Evolutionary conservation across 2,888 invertebrate species (phyloP), one percentile per base, ranked within the genome.

Genomic region (Lottia scabra): DNA sequence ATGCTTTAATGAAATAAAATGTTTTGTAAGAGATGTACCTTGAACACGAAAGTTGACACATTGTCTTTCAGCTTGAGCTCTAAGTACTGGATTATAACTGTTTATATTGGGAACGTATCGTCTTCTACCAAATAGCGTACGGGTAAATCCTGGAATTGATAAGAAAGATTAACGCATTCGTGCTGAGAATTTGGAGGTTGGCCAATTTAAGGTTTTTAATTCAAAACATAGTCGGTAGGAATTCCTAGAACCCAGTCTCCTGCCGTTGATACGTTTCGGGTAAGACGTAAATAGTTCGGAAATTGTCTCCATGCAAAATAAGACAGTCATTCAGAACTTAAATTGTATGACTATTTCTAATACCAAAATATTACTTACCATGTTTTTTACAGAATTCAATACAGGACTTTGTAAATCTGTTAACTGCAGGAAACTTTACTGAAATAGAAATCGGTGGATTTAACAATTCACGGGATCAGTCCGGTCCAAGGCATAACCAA

Each of bases 31-130:
- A n/a, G 12, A 15, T 8, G 10, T 71, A 87, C 87, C 87, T 80
- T 87, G 87, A 8, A 87, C 82, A 81, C 86, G 83, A 78, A 87
- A 87, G 78, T 87, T 87, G 63, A 87, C 85, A 72, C 87, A 86
- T 67, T 87, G 87, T 68, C 87, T 80, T 68, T 84, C 85, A 27
- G 87, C 85, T 74, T 87, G 85, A 12, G 87, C 82, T 68, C 86
- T 78, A 27, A 85, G 63, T 6, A 73, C 72, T 38, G 78, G 76
- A 26, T 81, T 77, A 2, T 67, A 68, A 68, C 81, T 80, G 6
- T 74, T 75, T 27, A 87, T 86, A 70, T 86, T 80, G 23, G 83
- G 83, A 26, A 87, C 78, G 48, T 81, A 74, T 44, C 87, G 78
- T 63, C 82, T 75, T 38, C 87, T 77, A 23, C 81, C 83, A 72